Evolutionary conservation across 2,888 invertebrate genomes (phyloP), one percentile per base, ranked within the genome.

Genomic region (Apoda limacodes): DNA sequence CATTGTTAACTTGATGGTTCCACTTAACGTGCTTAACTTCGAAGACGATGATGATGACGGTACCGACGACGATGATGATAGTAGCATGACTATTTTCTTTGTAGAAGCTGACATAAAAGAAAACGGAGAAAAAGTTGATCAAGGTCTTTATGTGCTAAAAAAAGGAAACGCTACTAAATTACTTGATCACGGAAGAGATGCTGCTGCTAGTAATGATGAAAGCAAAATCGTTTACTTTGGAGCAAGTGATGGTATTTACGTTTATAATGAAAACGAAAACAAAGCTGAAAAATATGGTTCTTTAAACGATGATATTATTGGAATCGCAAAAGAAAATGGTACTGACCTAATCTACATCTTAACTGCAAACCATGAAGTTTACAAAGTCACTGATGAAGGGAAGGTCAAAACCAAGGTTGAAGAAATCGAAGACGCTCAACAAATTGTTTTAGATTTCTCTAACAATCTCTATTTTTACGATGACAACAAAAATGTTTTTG

Each of bases 241-340:
- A 9, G 57, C 67, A 1, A 45, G 44, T 13, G 62, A 66, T 7
- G 69, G 69, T 2, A 30, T 69, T 4, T 69, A 66, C 31, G 9
- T 22, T 0, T 68, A 58, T 42, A 55, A 61, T 21, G 30, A 15
- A 3, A 24, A 42, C 6, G 32, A 46, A 2, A 52, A 50, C 6
- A 43, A 30, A 10, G 59, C 63, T 19, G 50, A 51, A 1, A 68
- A 67, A 48, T 67, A 60, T 17, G 68, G 68, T 1, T 35, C 57
- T 2, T 9, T 67, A 1, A 55, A 50, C 5, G 68, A 70, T 13
- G 58, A 44, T 15, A 43, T 67, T 2, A 56, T 64, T 2, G 42
- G 45, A 4, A 52, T 70, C 3, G 62, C 51, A 6, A 58, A 59
- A 44, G 45, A 37, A 1, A 66, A 65, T 17, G 48, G 48, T 1